Percentiles rank a stretch among this genome's conserved stretches.
These are phyloP conservation scores for Drosophila biarmipes DNA, from an alignment of 1,140 invertebrate species.

Conservation along the genomic window DNA sequence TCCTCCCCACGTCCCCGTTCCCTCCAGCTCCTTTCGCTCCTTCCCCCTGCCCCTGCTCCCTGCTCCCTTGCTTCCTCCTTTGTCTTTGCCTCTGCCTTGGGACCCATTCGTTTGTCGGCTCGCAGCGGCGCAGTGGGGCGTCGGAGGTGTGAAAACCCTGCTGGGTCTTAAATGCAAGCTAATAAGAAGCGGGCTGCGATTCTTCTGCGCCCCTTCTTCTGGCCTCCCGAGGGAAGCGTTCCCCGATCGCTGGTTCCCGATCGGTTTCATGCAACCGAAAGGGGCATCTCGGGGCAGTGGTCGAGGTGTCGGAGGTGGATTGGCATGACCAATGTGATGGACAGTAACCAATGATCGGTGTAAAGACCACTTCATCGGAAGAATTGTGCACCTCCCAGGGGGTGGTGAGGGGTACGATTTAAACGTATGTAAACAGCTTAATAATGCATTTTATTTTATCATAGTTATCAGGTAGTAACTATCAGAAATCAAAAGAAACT, in stretches of 20 bases:
- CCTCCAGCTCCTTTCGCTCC: constrained; percentile 1
- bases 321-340: constrained; percentile 66
- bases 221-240: not conserved
- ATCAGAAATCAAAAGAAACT: no score
- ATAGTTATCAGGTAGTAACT: not conserved
- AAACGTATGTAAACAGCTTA: no score
- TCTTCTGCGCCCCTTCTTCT: not conserved
- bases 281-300: not conserved
- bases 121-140: constrained; percentile 65
- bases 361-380: constrained; percentile 14
- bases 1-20: not conserved
- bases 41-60: not conserved
- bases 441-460: no score
- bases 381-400: not conserved
- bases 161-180: constrained; percentile 84
- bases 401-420: not conserved
- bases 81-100: constrained; percentile 20
- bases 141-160: constrained; percentile 84
- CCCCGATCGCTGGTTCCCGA: constrained; percentile 16
- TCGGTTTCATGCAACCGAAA: constrained; percentile 64
- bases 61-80: constrained; percentile 15
- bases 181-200: constrained; percentile 71
- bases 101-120: constrained; percentile 31
- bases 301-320: constrained; percentile 20
- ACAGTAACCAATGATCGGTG: constrained; percentile 52